Evolutionary conservation across 53 echinoderm and acorn worm genomes (phyloP).

Genomic region (Pentamera pediparva): DNA sequence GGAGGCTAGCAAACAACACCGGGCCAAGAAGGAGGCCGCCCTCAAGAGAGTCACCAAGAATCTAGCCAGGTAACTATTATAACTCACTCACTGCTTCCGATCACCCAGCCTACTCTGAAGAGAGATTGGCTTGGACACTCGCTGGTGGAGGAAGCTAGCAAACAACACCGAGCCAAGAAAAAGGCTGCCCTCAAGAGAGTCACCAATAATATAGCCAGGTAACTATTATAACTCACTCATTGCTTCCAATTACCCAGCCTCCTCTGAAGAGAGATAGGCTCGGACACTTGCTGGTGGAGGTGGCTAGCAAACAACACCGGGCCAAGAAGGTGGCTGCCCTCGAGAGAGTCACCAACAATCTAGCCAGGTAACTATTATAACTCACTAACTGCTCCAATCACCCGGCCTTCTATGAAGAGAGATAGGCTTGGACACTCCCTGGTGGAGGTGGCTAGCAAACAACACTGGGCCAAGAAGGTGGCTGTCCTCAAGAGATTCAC

Average conservation of each 20-base stretch:
- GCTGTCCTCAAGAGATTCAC: constrained; percentile 78
- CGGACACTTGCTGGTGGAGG: too few species aligned
- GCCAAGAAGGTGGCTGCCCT: too few species aligned
- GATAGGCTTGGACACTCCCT: constrained; percentile 63
- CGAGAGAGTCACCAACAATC: too few species aligned
- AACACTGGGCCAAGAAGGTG: constrained; percentile 88
- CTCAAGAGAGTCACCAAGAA: constrained; percentile 73
- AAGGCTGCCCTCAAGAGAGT: constrained; percentile 81
- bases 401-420: too few species aligned
- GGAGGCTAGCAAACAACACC: constrained; percentile 79
- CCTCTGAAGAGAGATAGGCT: too few species aligned
- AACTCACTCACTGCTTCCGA: too few species aligned
- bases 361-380: too few species aligned
- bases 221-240: too few species aligned
- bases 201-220: constrained; percentile 81
- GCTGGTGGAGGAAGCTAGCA: constrained; percentile 81
- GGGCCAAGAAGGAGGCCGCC: constrained; percentile 92
- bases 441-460: constrained; percentile 85
- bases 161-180: constrained; percentile 92
- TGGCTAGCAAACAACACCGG: too few species aligned
- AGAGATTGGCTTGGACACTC: constrained; percentile 64
- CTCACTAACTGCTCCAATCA: too few species aligned
- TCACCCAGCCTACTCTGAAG: too few species aligned
- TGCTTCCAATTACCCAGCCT: too few species aligned
- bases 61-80: constrained; percentile 87